Percentiles rank a stretch among this genome's conserved stretches.
Evolutionary conservation across 2,113 vertebrate genomes (phyloP).

Genomic region (Catharus fuscescens): DNA sequence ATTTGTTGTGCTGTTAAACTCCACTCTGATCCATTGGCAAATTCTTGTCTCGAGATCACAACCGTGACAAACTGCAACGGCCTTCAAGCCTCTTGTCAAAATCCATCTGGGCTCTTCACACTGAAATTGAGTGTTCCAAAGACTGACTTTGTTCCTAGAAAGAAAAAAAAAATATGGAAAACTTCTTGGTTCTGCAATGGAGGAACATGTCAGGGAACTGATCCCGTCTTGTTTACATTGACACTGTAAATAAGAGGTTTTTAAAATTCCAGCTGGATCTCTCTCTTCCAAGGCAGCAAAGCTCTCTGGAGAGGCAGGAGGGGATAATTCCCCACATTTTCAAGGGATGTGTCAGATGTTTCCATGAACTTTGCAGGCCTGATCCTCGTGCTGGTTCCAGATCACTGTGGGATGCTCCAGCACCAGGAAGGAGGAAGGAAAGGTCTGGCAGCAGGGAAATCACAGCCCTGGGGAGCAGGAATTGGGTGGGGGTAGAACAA

Average conservation of each 20-base stretch:
- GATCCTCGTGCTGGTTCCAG: background rate
- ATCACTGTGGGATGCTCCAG: background rate
- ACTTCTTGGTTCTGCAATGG: background rate
- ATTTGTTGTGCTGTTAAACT: background rate
- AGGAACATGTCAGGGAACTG: background rate
- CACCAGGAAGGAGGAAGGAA: background rate
- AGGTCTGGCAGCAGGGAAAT: background rate
- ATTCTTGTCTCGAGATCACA: background rate
- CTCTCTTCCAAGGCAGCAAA: background rate
- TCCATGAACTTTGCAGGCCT: background rate
- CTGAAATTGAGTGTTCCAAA: background rate
- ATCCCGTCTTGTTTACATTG: background rate
- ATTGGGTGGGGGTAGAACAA: too few species aligned
- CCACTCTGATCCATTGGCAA: background rate
- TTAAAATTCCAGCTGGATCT: background rate
- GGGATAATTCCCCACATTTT: rapidly evolving
- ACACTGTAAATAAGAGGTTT: background rate
- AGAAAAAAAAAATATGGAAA: background rate
- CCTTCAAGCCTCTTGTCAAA: background rate
- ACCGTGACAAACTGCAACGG: background rate
- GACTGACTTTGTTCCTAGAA: background rate
- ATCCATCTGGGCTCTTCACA: background rate
- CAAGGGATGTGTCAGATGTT: background rate
- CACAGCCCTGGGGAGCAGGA: background rate
- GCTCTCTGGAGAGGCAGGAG: background rate